Percentiles rank a stretch among this genome's conserved stretches.
These are phyloP conservation scores for Xenopus borealis DNA, from an alignment of 2,113 vertebrate species.

Conservation along the genomic window DNA sequence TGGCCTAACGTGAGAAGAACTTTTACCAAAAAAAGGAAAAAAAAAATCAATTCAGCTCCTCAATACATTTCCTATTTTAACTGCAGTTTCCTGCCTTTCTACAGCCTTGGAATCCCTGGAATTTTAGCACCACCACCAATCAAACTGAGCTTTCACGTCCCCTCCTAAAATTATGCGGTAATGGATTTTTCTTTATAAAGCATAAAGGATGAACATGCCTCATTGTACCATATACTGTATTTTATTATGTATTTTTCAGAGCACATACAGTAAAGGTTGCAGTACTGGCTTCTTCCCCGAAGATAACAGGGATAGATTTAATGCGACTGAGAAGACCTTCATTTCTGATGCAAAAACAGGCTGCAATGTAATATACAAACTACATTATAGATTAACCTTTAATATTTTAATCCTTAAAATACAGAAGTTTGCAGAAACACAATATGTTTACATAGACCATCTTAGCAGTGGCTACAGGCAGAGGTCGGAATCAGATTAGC, in stretches of 20 bases:
- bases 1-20: conserved; percentile 17
- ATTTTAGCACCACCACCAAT: conserved; percentile 29
- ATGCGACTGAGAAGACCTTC: too few species aligned
- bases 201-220: not conserved
- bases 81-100: conserved; percentile 36
- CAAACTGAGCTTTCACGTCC: conserved; percentile 5
- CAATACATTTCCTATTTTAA: conserved; percentile 35
- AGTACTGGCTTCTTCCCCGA: not conserved
- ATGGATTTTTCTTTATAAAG: not conserved
- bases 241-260: not conserved
- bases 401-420: too few species aligned
- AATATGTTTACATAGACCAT: too few species aligned
- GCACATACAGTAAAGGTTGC: not conserved
- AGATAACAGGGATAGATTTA: too few species aligned
- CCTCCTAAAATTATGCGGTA: conserved; percentile 11
- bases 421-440: too few species aligned
- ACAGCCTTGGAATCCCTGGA: conserved; percentile 28
- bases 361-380: too few species aligned
- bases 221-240: not conserved
- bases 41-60: conserved; percentile 15
- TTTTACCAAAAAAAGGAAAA: conserved; percentile 36
- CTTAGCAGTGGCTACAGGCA: too few species aligned
- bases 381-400: too few species aligned
- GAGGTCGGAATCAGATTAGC: too few species aligned
- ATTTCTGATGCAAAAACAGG: too few species aligned